Base-by-base conservation (phyloP, 1,140 invertebrate genomes). In the Orchestia grillus region DNA sequence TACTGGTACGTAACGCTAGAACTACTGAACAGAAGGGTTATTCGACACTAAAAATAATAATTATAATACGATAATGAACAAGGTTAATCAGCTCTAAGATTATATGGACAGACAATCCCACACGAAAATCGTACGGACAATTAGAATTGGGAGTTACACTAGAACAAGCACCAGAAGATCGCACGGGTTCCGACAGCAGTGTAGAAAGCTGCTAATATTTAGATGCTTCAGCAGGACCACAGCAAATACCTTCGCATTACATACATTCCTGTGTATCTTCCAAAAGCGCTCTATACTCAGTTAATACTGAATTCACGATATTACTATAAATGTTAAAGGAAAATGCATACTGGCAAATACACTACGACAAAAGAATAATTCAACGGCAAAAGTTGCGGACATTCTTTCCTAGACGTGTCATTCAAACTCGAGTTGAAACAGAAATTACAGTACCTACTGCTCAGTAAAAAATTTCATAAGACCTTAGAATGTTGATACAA, bases 11-110 rank as follows among this genome's bases (percentile, higher is more conserved):
- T 90, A 42, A 90, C 88, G 11, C 88, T 44, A 90, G 15, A 90
- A 43, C 88, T 90, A 90, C 88, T 90, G 88, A 90, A 90, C 88
- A 44, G 43, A 44, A 44, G 88, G 88, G 43, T 90, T 90, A 90
- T 44, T 90, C 15, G 43, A 90, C 88, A 90, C 88, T 90, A 42
- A 90, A 90, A 42, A 44, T 90, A 90, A 90, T 90, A 44, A 36
- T 90, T 90, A 90, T 90, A 42, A 90, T 90, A 90, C 43, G 88
- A 90, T 44, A 90, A 43, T 90, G n/a, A 90, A 90, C 88, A 90
- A 42, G n/a, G 43, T 90, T 44, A 41, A 90, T 90, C 88, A 90
- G 41, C 42, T 90, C 88, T 90, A 90, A 90, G 88, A 90, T 90
- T 42, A 90, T 90, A 44, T 90, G 88, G 88, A 90, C 88, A 90